Evolutionary conservation across 2,888 invertebrate genomes (phyloP), one percentile per base, ranked within the genome.

Genomic region (Margaritifera margaritifera): DNA sequence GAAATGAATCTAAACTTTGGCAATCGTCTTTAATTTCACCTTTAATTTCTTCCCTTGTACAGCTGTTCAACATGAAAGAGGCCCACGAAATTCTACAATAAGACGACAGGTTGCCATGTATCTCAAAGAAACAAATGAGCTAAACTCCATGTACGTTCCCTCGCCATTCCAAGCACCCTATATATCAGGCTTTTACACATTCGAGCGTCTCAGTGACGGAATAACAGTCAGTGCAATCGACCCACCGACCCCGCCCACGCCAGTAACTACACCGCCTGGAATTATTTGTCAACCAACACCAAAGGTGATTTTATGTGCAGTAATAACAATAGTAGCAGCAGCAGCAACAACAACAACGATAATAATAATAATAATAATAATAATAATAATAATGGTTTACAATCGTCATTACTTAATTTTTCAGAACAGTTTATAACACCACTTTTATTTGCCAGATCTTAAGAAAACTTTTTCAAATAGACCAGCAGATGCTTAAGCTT

Each of bases 51-150:
- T n/a, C 6, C 58, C 20, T 86, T 74, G 92, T 92, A 65, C 92
- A 96, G 99, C 99, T 71, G 99, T 99, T 4, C 99, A 99, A 90
- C 98, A 99, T 88, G 99, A 99, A 90, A 93, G 99, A 75, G 99
- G 99, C 0, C 99, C 99, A 1, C 92, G 99, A 61, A 98, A 96
- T 89, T 96, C 98, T 0, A 98, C 98, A 1, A 92, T 99, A 52
- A 93, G 97, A 6, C 93, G 97, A 20, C 98, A 98, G 91, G 95
- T 98, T 93, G 95, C 95, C 4, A 91, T 95, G 78, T 94, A 93
- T 85, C 92, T 94, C 83, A 94, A 94, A 86, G 95, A 91, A 71
- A 86, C 87, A 3, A 83, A 82, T 42, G 88, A 88, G 66, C 77
- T 85, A 25, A 80, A 82, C 24, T 77, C 81, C n/a, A 74, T 83